Evolutionary conservation across 2,797 vertebrate species (phyloP).

Genomic region (Yasuhikotakia modesta): DNA sequence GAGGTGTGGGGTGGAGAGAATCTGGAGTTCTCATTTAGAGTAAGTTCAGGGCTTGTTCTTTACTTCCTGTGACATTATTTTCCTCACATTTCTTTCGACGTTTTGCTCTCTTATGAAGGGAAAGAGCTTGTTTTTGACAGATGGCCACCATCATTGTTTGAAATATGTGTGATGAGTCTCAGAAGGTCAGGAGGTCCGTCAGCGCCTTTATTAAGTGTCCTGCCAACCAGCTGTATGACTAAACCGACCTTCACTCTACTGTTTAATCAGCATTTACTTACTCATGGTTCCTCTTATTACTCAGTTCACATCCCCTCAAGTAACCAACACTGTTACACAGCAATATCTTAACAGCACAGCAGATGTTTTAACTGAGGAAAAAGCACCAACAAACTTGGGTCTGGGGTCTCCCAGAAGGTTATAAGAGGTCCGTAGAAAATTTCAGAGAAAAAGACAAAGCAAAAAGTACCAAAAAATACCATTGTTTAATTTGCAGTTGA

Average conservation of each 20-base stretch:
- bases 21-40: conserved; percentile 97
- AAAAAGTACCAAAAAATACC: no score
- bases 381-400: neutral
- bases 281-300: neutral
- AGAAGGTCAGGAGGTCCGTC: no score
- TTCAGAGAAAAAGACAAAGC: no score
- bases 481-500: no score
- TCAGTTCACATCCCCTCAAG: neutral
- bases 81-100: no score
- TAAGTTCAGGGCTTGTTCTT: conserved; percentile 63
- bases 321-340: neutral
- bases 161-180: conserved; percentile 11
- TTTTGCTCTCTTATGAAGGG: neutral
- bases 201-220: no score
- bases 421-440: no score
- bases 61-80: neutral
- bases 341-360: neutral
- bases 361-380: neutral
- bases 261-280: conserved; percentile 30
- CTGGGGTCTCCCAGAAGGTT: no score
- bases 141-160: neutral
- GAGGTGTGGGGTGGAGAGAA: conserved; percentile 99
- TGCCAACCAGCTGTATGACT: conserved; percentile 28
- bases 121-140: conserved; percentile 1
- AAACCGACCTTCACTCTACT: conserved; percentile 11